Base-by-base conservation (phyloP, 2,888 invertebrate genomes). In the Malachius bipustulatus region DNA sequence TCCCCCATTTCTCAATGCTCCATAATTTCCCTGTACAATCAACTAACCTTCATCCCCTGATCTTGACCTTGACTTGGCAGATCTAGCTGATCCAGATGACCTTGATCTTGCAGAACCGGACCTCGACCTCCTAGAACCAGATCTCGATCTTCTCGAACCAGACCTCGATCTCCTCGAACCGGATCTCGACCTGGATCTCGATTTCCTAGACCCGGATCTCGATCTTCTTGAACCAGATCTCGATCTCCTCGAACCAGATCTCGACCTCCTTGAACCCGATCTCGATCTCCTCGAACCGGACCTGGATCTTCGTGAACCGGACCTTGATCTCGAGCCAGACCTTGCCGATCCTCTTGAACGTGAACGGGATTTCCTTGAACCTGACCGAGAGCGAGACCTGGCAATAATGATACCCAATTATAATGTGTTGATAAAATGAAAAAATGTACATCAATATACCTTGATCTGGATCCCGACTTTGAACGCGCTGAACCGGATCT, bases 191-290 rank as follows among this genome's bases (percentile, higher is more conserved):
- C 47, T 39, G 3, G 49, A 50, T 26, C 43, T 38, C 32, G 30
- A 35, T 13, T 50, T 52, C 13, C 49, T 13, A 4, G 52, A 52
- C 15, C 52, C 41, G 1, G 55, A 54, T 32, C 50, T 41, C 31
- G 47, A 48, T 16, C 47, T 44, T 34, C 43, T 37, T 16, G 49
- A 49, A 30, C 38, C 24, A 13, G 38, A 34, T 26, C 41, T 35
- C 2, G 43, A 42, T 29, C 41, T 49, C 3, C 47, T 41, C 1
- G 57, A 56, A 12, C 52, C 51, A 16, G 56, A 57, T 15, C 49
- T 44, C 6, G 56, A 55, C 35, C 47, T 41, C 12, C 40, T 33
- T 19, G 48, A 46, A 14, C 47, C 40, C 4, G 48, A 47, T 35
- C 49, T 29, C 9, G 51, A 51, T 11, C 45, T 33, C 11, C 14